Base-by-base conservation (phyloP, 2,888 invertebrate genomes). In the Phengaris arion region DNA sequence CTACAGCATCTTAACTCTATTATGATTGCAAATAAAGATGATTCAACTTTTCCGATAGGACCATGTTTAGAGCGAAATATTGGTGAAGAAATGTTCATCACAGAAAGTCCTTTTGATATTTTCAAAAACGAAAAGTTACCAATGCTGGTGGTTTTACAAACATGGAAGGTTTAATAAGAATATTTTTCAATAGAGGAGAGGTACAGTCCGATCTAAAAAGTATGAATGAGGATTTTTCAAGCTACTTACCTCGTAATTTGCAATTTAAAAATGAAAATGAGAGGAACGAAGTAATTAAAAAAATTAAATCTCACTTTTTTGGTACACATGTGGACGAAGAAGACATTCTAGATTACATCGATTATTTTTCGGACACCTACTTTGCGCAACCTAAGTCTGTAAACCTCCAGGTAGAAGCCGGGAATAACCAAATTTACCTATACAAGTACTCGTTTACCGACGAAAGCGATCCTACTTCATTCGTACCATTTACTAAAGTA, bases 171-270 rank as follows among this genome's bases (percentile, higher is more conserved):
- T 76, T 83, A n/a, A 74, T 81, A 2, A 74, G 81, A 83, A 6
- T 68, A 6, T 35, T 45, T 68, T 68, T 68, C 45, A 46, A 46
- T 9, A 0, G 55, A 57, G 55, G 55, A 57, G n/a, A 7, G 55
- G 6, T 57, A 8, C n/a, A 4, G 0, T 85, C 84, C 83, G 83
- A 83, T 35, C 8, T 46, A 77, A 69, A 68, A 6, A 57, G 51
- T 74, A 89, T 91, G 87, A 87, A 87, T 80, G 77, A 82, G 15
- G 85, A 85, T 0, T 90, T 90, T 81, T 83, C 86, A 0, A 84
- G 88, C 22, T 90, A 87, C 76, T 59, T 90, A n/a, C 89, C 90
- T 2, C 78, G 77, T 51, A 85, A 88, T 74, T 79, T 89, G 4
- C 76, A 82, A n/a, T 89, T 89, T 78, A 75, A 82, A 15, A 81